Conservation (phyloP, 30 jellyfish, hydroid and myxozoan species). For the Pelagia noctiluca region DNA sequence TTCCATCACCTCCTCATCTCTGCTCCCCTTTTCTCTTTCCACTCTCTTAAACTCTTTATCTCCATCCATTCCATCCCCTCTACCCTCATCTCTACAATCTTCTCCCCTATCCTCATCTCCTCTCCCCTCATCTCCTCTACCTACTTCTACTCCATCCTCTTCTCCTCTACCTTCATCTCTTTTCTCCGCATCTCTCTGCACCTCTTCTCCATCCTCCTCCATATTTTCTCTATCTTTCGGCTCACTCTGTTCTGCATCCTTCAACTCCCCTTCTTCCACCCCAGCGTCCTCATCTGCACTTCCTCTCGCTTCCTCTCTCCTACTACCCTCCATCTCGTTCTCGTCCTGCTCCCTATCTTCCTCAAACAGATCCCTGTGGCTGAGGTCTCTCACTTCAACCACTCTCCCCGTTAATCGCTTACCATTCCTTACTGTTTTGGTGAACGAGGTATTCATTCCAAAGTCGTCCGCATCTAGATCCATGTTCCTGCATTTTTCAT, state of each 20-base stretch:
- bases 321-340: constrained; percentile 40
- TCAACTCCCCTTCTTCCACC: constrained; percentile 16
- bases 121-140: not conserved
- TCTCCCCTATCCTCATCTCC: constrained; percentile 15
- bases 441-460: constrained; percentile 16
- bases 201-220: constrained; percentile 3
- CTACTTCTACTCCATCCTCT: not conserved
- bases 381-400: constrained; percentile 54
- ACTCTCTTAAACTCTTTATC: not conserved
- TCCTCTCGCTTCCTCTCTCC: constrained; percentile 48
- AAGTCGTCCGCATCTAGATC: constrained; percentile 74
- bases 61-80: not conserved
- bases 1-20: not conserved
- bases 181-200: constrained; percentile 19
- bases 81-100: constrained; percentile 18
- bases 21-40: constrained; percentile 2
- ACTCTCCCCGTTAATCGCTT: constrained; percentile 25
- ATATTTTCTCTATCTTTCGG: not conserved
- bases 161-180: constrained; percentile 18
- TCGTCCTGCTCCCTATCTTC: constrained; percentile 76
- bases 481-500: constrained; percentile 70
- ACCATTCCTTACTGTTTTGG: constrained; percentile 35
- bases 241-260: not conserved
- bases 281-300: not conserved
- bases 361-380: constrained; percentile 76